Evolutionary conservation across 2,113 vertebrate species (phyloP).

Genomic region (Etheostoma spectabile): DNA sequence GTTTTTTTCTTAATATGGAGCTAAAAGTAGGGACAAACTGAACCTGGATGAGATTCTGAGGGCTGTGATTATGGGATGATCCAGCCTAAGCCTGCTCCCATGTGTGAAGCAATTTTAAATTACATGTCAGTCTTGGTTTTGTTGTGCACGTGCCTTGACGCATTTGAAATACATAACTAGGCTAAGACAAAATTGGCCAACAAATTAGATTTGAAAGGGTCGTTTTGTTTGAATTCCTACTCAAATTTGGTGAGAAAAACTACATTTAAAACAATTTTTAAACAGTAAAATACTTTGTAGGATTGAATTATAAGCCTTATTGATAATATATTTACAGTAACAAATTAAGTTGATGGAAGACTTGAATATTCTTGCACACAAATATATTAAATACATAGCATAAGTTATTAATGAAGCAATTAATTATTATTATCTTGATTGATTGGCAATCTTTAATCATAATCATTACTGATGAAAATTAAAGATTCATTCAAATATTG

Average conservation of each 20-base stretch:
- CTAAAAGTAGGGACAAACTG: not conserved
- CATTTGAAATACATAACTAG: not conserved
- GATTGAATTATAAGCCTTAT: not conserved
- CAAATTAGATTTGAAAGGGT: not conserved
- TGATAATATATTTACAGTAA: not conserved
- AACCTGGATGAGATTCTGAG: not conserved
- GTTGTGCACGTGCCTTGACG: constrained; percentile 7
- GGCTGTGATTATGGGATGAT: constrained; percentile 24
- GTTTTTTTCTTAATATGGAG: not conserved
- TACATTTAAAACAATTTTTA: not conserved
- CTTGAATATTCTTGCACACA: not conserved
- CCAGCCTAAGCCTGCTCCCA: not conserved
- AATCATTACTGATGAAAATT: not conserved
- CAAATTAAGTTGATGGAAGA: not conserved
- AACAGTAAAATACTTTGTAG: not conserved
- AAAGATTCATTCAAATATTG: not conserved
- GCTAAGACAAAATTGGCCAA: not conserved
- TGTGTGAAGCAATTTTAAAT: constrained; percentile 11
- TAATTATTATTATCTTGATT: not conserved
- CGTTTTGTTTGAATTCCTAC: not conserved
- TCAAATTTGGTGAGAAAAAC: not conserved
- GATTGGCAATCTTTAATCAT: not conserved
- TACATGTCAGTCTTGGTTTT: constrained; percentile 24
- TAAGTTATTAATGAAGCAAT: not conserved
- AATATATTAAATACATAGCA: not conserved